These are phyloP conservation scores for Lepidurus couesii DNA, from an alignment of 1,140 invertebrate species.

Conservation along the genomic window DNA sequence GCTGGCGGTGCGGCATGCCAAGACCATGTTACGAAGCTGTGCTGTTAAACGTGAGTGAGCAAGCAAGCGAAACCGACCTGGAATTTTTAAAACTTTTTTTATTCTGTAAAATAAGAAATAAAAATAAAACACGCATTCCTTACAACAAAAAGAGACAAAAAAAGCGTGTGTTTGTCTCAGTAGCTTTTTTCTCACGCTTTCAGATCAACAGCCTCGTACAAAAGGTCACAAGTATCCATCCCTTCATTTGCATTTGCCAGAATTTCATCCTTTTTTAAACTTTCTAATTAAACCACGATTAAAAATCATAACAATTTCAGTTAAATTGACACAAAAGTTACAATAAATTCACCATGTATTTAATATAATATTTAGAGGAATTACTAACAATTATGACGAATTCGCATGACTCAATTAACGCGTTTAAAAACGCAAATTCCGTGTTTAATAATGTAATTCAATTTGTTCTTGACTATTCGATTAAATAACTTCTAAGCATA, in stretches of 20 bases:
- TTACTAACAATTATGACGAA: no score
- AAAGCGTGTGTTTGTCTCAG: background rate
- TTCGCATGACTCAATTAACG: no score
- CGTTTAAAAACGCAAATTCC: no score
- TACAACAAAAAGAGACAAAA: background rate
- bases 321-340: no score
- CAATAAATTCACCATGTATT: no score
- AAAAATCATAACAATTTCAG: no score
- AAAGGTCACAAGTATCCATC: background rate
- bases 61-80: background rate
- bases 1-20: conserved; percentile 26
- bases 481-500: no score
- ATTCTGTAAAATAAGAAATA: no score
- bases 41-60: background rate
- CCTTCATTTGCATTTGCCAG: conserved; percentile 9
- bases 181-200: conserved; percentile 19
- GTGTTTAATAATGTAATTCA: no score
- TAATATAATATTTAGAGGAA: no score
- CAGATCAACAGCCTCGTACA: background rate
- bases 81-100: background rate
- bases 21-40: background rate
- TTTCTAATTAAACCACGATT: background rate
- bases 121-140: background rate
- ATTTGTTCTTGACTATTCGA: no score
- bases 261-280: background rate